Evolutionary conservation across 30 jellyfish, hydroid and myxozoan genomes (phyloP), one percentile per base, ranked within the genome.

Genomic region (Chrysaora quinquecirrha): DNA sequence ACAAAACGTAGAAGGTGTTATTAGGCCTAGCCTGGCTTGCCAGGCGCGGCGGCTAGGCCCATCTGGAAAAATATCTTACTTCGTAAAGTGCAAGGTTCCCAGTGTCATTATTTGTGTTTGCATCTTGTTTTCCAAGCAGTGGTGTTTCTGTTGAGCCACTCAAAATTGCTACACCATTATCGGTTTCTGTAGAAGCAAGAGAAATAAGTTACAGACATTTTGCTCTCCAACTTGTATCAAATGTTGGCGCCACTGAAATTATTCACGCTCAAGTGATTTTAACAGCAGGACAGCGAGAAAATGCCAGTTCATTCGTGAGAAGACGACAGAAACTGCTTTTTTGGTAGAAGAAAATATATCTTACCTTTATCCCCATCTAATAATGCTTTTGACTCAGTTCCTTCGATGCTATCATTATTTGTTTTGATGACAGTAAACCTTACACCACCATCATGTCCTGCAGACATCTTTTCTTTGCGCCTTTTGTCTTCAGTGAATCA

Each of bases 1-100:
- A n/a, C n/a, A n/a, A n/a, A n/a, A n/a, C n/a, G n/a, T n/a, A n/a
- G n/a, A n/a, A n/a, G n/a, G n/a, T n/a, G n/a, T n/a, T n/a, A n/a
- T n/a, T n/a, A n/a, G n/a, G n/a, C n/a, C n/a, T n/a, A n/a, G n/a
- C n/a, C n/a, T n/a, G n/a, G n/a, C n/a, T n/a, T n/a, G n/a, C n/a
- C n/a, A n/a, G n/a, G n/a, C n/a, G n/a, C n/a, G n/a, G n/a, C n/a
- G n/a, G n/a, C n/a, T n/a, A n/a, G n/a, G n/a, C n/a, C n/a, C n/a
- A n/a, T n/a, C n/a, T n/a, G n/a, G n/a, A n/a, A n/a, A n/a, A n/a
- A n/a, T n/a, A 33, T 16, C 50, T 34, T 66, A 80, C 90, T 68
- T 80, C 90, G 54, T 80, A 80, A 38, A 80, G 76, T 0, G 90
- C 90, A 31, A 80, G 81, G 46, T 80, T 66, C 34, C 90, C 90